Base-by-base conservation (phyloP, 2,113 vertebrate species). In the Meriones unguiculatus region DNA sequence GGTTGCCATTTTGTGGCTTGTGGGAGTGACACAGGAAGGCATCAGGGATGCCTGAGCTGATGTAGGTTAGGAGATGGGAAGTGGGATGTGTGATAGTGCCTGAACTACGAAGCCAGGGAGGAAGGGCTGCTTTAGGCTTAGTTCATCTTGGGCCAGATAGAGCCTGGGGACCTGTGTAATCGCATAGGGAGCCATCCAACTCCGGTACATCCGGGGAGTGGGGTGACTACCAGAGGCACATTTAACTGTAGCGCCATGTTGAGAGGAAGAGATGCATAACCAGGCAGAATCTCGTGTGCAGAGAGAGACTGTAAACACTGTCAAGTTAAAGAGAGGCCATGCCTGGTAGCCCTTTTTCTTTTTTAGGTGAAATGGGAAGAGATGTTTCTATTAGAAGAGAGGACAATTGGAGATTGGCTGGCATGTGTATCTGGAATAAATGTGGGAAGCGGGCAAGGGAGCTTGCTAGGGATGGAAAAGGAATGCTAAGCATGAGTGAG, bases 121-220 rank as follows among this genome's bases (percentile, higher is more conserved):
- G 22, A 54, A 93, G 80, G 46, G 52, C 86, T 96, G 38, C 24
- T 81, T 67, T 91, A 20, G 46, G 57, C 87, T 92, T 41, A 84
- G 59, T 52, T 86, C 28, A 22, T 30, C 65, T 64, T 13, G 41
- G 65, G 50, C 30, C 35, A 80, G 10, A 5, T 35, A 46, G 76
- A 62, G 32, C 70, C 57, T 3, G 1, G 11, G 77, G 11, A n/a
- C 85, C 70, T 76, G 22, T 10, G 17, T 41, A n/a, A 76, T 24
- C 64, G 38, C 64, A 35, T 3, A 0, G 17, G 90, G 69, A 91
- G 9, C 59, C 50, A 35, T 59, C 14, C 32, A 25, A 78, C 11
- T 9, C 24, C 13, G 2, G 6, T 13, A 12, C 67, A n/a, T n/a
- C n/a, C n/a, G n/a, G n/a, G 13, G 11, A 28, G 13, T 28, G 59